Conservation (phyloP, 2,888 invertebrate species). For the Phoenoteleia sp. region DNA sequence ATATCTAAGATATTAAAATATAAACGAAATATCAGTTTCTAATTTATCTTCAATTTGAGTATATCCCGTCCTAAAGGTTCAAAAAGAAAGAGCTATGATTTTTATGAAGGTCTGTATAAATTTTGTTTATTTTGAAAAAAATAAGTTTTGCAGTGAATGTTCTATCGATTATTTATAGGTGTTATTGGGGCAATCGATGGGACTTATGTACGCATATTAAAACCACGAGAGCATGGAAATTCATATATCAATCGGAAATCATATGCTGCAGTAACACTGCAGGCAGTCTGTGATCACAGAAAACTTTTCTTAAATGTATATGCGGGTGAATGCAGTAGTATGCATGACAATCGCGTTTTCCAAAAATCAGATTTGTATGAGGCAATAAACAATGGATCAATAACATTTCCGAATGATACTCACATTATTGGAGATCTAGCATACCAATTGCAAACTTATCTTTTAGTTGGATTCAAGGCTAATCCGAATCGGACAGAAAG, state of each 20-base stretch:
- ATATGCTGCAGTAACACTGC: not conserved
- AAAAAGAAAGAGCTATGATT: too few relatives aligned
- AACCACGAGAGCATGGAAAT: not conserved
- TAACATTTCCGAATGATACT: not conserved
- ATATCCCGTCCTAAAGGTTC: too few relatives aligned
- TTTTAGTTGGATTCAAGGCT: conserved; percentile 21
- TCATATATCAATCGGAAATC: not conserved
- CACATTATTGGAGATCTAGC: conserved; percentile 20
- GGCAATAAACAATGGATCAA: not conserved
- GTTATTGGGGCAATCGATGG: not conserved
- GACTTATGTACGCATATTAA: not conserved
- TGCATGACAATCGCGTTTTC: conserved; percentile 22
- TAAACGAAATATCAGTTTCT: too few relatives aligned
- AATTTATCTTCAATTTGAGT: too few relatives aligned
- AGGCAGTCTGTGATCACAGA: not conserved
- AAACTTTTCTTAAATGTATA: not conserved
- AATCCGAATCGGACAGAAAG: conserved; percentile 2
- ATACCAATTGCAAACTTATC: not conserved
- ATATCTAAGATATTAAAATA: too few relatives aligned
- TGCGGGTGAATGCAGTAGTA: not conserved
- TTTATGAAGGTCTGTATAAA: too few relatives aligned
- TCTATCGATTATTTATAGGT: not conserved
- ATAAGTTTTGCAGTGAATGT: not conserved
- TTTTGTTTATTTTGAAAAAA: not conserved
- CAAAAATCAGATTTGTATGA: conserved; percentile 4